These are phyloP conservation scores for Xenentodon cancila DNA, from an alignment of 2,797 vertebrate species.

Conservation along the genomic window DNA sequence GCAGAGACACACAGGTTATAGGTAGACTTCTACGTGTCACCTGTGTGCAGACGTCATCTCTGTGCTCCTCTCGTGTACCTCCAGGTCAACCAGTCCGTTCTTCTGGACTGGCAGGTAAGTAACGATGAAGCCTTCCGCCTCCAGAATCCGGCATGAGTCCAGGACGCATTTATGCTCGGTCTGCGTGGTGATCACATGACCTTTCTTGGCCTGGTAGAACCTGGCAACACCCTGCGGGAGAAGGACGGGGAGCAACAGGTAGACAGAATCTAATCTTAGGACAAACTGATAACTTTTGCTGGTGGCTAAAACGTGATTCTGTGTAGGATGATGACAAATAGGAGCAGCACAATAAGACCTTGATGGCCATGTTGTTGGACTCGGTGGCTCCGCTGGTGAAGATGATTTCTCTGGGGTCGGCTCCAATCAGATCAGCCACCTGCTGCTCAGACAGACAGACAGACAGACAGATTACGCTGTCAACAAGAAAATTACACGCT, in stretches of 20 bases:
- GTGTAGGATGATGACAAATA: not conserved
- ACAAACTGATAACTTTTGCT: not conserved
- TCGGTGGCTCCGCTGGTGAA: constrained; percentile 98
- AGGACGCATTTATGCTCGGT: constrained; percentile 98
- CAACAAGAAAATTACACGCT: not conserved
- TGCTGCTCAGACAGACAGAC: constrained; percentile 81
- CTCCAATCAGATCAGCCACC: constrained; percentile 92
- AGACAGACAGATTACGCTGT: not conserved
- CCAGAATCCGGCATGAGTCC: constrained; percentile 94
- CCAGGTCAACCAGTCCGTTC: constrained; percentile 90
- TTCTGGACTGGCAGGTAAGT: constrained; percentile 92
- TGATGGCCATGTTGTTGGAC: constrained; percentile 97
- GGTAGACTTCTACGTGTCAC: not conserved
- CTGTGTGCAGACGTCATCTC: not conserved
- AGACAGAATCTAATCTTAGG: not conserved
- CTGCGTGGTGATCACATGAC: constrained; percentile 93
- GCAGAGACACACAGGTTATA: constrained; percentile 54
- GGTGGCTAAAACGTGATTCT: not conserved
- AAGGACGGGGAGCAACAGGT: not conserved
- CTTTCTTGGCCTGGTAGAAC: constrained; percentile 93
- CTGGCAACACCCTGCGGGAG: constrained; percentile 89
- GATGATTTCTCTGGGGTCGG: constrained; percentile 94
- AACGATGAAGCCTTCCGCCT: constrained; percentile 92
- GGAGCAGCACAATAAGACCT: constrained; percentile 78
- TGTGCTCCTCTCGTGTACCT: constrained; percentile 74